Conservation (phyloP, 2,888 invertebrate species). For the Aricia artaxerxes region DNA sequence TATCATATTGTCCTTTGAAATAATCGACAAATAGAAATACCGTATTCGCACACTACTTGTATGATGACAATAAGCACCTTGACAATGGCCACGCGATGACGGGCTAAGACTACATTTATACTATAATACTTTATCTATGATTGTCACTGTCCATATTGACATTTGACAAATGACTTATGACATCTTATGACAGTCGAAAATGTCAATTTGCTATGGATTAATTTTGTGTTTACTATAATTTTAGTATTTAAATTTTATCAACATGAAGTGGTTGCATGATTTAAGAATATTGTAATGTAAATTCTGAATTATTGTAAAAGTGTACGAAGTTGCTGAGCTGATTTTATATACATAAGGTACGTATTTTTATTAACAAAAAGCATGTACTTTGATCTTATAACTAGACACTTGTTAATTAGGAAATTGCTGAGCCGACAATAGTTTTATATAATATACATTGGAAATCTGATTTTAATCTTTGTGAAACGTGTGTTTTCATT, state of each 20-base stretch:
- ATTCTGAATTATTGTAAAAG: constrained; percentile 4
- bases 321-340: background rate
- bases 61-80: no score
- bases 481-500: background rate
- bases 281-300: background rate
- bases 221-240: background rate
- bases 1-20: no score
- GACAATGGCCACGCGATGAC: no score
- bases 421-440: background rate
- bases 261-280: background rate
- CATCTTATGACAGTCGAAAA: background rate
- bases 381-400: background rate
- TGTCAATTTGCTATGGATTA: background rate
- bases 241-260: background rate
- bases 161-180: background rate
- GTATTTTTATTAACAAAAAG: constrained; percentile 6
- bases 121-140: no score
- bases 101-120: no score
- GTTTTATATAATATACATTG: background rate
- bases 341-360: background rate
- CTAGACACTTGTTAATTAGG: background rate
- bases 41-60: no score
- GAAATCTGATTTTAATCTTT: background rate
- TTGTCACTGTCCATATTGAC: background rate
- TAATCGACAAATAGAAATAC: no score